These are phyloP conservation scores for Thymelicus sylvestris DNA, from an alignment of 2,888 invertebrate genomes.

Conservation along the genomic window DNA sequence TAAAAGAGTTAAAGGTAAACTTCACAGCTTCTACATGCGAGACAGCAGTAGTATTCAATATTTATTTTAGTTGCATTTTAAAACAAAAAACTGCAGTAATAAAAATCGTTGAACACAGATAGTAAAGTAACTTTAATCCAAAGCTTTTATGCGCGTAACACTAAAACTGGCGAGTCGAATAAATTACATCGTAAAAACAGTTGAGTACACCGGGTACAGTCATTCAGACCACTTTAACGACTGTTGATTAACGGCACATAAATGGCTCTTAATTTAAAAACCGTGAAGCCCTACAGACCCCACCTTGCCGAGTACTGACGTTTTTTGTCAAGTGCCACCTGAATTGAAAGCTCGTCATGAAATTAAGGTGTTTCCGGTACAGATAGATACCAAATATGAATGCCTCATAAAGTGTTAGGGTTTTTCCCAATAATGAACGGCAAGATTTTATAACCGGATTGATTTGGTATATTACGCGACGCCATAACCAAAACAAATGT, in stretches of 20 bases:
- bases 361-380: neutral
- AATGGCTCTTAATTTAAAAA: slow-evolving; percentile 50
- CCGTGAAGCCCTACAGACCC: slow-evolving; percentile 40
- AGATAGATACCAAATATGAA: neutral
- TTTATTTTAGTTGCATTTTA: neutral
- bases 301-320: slow-evolving; percentile 28
- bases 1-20: too few relatives aligned
- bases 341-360: slow-evolving; percentile 20
- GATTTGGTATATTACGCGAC: too few relatives aligned
- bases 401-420: too few relatives aligned
- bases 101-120: slow-evolving; percentile 5
- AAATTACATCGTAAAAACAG: slow-evolving; percentile 52
- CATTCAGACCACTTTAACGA: slow-evolving; percentile 52
- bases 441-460: too few relatives aligned
- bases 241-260: slow-evolving; percentile 59
- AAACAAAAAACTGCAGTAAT: neutral
- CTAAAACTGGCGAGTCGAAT: slow-evolving; percentile 39
- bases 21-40: too few relatives aligned
- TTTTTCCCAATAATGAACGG: too few relatives aligned
- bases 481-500: too few relatives aligned
- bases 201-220: slow-evolving; percentile 44
- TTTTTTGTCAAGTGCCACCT: slow-evolving; percentile 34
- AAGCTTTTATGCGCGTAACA: slow-evolving; percentile 22
- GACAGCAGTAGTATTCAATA: too few relatives aligned
- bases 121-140: slow-evolving; percentile 17